phyloP scores from a whole-genome alignment of 2,888 invertebrate genomes.

The Microctonus hyperodae region DNA sequence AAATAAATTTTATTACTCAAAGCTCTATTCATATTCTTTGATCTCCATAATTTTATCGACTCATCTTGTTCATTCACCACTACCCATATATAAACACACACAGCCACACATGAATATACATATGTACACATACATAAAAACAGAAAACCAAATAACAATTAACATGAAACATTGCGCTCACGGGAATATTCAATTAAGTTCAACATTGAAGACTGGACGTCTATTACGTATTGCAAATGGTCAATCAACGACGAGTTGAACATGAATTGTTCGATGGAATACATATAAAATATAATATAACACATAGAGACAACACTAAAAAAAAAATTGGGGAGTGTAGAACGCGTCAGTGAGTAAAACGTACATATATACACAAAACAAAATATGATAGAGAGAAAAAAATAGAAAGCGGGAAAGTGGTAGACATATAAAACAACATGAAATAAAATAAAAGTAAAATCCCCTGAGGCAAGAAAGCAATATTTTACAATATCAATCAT shows the following conservation, averaged over 20 bases:
- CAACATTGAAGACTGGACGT: conserved; percentile 30
- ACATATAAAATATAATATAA: conserved; percentile 8
- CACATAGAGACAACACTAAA: background rate
- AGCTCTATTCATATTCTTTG: conserved; percentile 6
- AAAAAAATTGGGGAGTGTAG: background rate
- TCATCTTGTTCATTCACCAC: background rate
- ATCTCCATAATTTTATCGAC: background rate
- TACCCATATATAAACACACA: background rate
- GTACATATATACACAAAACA: background rate
- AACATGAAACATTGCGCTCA: background rate
- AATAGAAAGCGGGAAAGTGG: background rate
- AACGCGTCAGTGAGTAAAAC: background rate
- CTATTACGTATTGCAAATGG: conserved; percentile 34
- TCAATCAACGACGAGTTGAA: conserved; percentile 36
- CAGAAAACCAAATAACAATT: conserved; percentile 3
- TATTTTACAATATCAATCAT: conserved; percentile 60
- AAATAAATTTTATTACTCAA: background rate
- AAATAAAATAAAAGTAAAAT: conserved; percentile 16
- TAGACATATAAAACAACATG: background rate
- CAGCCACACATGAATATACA: too few relatives aligned
- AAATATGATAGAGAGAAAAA: background rate
- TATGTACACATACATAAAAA: background rate
- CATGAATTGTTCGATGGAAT: conserved; percentile 28
- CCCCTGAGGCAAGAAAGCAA: conserved; percentile 36
- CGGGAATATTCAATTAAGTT: conserved; percentile 25